A percentile compares a stretch with the other conserved stretches of the same genome.
Evolutionary conservation across 2,797 vertebrate genomes (phyloP).

Genomic region (Sciaenops ocellatus): DNA sequence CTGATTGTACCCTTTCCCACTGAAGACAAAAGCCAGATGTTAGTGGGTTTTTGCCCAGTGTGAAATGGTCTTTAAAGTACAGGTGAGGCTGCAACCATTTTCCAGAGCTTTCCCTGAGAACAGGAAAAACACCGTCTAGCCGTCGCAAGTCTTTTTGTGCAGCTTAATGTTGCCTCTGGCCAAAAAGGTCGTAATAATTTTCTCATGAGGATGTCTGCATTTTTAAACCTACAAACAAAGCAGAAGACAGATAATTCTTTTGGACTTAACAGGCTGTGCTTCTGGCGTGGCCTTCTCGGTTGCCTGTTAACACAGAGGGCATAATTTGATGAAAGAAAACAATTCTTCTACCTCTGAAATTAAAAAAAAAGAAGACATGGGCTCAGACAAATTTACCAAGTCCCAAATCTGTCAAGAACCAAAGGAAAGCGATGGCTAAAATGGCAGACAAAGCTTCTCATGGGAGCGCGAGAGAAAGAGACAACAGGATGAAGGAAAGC

Average conservation of each 20-base stretch:
- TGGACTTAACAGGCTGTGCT: slow-evolving; percentile 27
- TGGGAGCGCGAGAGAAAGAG: slow-evolving; percentile 56
- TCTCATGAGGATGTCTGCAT: slow-evolving; percentile 15
- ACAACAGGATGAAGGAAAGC: slow-evolving; percentile 61
- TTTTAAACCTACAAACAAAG: slow-evolving; percentile 24
- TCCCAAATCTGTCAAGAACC: slow-evolving; percentile 76
- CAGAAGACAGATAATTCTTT: slow-evolving; percentile 4
- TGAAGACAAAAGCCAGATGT: too few relatives aligned
- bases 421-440: slow-evolving; percentile 58
- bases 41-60: too few relatives aligned
- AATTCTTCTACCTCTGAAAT: slow-evolving; percentile 45
- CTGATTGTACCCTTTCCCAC: too few relatives aligned
- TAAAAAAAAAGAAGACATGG: slow-evolving; percentile 47
- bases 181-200: slow-evolving; percentile 3
- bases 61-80: background rate
- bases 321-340: slow-evolving; percentile 38
- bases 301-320: slow-evolving; percentile 44
- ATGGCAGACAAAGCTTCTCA: slow-evolving; percentile 66
- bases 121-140: slow-evolving; percentile 13
- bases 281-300: slow-evolving; percentile 28
- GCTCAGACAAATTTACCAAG: slow-evolving; percentile 55
- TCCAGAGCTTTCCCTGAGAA: slow-evolving; percentile 21
- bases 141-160: background rate
- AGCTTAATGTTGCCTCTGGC: slow-evolving; percentile 16
- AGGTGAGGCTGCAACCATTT: slow-evolving; percentile 31